phyloP scores from a whole-genome alignment of 2,797 vertebrate genomes.

The Coreius guichenoti region DNA sequence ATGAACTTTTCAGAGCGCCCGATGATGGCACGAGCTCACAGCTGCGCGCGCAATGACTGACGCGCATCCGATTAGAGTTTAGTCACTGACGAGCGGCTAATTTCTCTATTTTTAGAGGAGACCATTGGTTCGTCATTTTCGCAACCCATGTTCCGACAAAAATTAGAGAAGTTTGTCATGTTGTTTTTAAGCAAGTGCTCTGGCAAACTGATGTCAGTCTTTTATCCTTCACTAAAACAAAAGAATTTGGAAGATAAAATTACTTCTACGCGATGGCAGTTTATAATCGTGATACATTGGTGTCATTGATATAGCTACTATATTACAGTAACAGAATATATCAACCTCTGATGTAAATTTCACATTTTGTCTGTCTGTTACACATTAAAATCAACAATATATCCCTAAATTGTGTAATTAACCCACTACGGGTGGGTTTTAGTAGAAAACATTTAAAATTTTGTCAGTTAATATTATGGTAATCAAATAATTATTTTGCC shows the following conservation, averaged over 20 bases:
- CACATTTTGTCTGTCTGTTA: not conserved
- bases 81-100: conserved; percentile 17
- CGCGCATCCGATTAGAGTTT: conserved; percentile 33
- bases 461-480: not conserved
- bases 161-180: not conserved
- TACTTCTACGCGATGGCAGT: not conserved
- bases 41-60: conserved; percentile 58
- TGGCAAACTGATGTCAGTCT: not conserved
- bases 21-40: conserved; percentile 59
- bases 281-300: not conserved
- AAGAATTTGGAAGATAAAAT: not conserved
- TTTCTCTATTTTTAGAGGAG: conserved; percentile 49
- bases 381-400: not conserved
- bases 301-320: not conserved
- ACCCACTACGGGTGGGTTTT: not conserved
- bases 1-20: conserved; percentile 60
- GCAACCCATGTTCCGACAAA: conserved; percentile 4
- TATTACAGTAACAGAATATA: not conserved
- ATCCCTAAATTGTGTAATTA: not conserved
- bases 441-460: not conserved
- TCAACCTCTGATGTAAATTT: not conserved
- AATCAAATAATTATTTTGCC: not conserved
- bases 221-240: not conserved
- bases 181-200: not conserved
- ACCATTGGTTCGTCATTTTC: not conserved